Percentiles rank a stretch among this genome's conserved stretches.
These are phyloP conservation scores for Conomelus anceps DNA, from an alignment of 2,888 invertebrate genomes.

Conservation along the genomic window DNA sequence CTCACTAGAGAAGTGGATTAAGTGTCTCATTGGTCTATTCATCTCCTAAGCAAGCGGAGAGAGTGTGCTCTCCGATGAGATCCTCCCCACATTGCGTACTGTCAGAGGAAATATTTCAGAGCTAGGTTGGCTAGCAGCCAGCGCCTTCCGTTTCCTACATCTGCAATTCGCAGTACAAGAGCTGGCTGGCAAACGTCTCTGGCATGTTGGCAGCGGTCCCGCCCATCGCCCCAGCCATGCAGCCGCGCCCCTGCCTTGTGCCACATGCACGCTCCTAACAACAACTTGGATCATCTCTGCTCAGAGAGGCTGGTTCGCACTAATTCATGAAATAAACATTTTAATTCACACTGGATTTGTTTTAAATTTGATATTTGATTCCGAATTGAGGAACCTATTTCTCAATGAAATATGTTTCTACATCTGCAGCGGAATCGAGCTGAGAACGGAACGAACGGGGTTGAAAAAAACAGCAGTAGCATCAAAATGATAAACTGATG, in stretches of 20 bases:
- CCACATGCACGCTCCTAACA: no score
- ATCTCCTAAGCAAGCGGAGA: no score
- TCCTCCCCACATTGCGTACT: background rate
- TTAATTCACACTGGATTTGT: no score
- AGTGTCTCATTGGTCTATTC: background rate
- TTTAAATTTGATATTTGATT: no score
- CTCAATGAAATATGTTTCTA: no score
- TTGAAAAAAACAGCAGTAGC: no score
- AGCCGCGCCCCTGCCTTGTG: background rate
- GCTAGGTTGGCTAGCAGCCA: background rate
- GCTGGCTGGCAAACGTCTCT: background rate
- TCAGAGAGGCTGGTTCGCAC: no score
- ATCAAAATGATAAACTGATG: no score
- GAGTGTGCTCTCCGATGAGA: background rate
- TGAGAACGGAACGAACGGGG: no score
- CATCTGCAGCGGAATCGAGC: no score
- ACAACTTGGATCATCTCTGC: background rate
- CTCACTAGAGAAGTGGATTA: background rate
- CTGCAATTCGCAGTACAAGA: background rate
- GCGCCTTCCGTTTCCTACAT: background rate
- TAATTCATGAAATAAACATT: no score
- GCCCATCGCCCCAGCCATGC: background rate
- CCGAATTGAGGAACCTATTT: no score
- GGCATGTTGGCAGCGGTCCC: background rate
- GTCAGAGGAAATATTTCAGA: background rate